Evolutionary conservation across 2,113 vertebrate species (phyloP), one percentile per base, ranked within the genome.

Genomic region (Tauraco erythrolophus): DNA sequence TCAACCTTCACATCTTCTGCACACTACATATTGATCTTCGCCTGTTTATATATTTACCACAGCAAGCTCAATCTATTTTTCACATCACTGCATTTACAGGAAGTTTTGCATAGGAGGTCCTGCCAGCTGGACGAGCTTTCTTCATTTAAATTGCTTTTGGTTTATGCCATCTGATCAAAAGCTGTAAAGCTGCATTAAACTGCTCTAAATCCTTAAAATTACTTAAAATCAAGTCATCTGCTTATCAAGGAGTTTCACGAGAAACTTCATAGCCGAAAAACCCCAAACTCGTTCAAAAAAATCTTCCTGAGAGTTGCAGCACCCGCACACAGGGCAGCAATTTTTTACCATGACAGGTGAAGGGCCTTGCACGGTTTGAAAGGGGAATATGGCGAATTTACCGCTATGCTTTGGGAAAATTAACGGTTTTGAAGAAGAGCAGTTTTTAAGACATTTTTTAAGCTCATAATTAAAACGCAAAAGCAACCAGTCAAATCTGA

Each of bases 311-410:
- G 37, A 45, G 14, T 1, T n/a, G n/a, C n/a, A 68, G 23, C 14
- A 18, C 18, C 1, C 10, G 17, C 41, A 27, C 4, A 27, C 16
- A 16, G 0, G 0, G 30, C 33, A 71, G 19, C 19, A 30, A 39
- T 17, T 54, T 54, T 17, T 54, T 54, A 43, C 6, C 4, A 8
- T 0, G 6, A n/a, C 33, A 53, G 17, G 11, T 15, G 54, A 35
- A 11, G 2, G 41, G 14, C 16, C 25, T 19, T 33, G 11, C 6
- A 33, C 2, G 1, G 19, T 25, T 37, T 27, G 3, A 21, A 48
- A 30, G 8, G 6, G 10, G 2, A 91, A 51, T 17, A 25, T 2
- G n/a, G 14, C 4, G 5, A 43, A 27, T 37, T 70, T 33, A 69
- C 56, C 35, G 41, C 53, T 17, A 6, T 21, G 17, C 31, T 61